phyloP scores from a whole-genome alignment of 2,797 vertebrate genomes.

The Poecile montanus region DNA sequence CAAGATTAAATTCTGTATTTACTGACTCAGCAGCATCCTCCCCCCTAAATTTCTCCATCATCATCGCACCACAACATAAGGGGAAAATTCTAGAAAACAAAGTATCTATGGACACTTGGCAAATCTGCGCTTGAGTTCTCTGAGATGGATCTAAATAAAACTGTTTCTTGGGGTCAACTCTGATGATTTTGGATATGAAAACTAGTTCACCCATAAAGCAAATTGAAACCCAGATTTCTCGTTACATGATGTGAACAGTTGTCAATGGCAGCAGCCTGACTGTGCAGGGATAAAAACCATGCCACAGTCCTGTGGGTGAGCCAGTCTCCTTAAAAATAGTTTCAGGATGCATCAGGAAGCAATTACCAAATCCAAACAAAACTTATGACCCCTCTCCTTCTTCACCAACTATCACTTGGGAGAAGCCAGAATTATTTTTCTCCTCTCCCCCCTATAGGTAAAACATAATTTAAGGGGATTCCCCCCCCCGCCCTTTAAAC shows the following conservation, averaged over 20 bases:
- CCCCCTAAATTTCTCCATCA: background rate
- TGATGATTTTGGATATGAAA: background rate
- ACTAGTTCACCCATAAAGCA: background rate
- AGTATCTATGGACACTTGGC: background rate
- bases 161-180: background rate
- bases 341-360: conserved; percentile 29
- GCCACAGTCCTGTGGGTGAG: background rate
- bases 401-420: background rate
- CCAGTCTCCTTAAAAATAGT: background rate
- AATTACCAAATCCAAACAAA: conserved; percentile 24
- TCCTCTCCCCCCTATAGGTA: background rate
- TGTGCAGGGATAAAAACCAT: background rate
- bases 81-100: background rate
- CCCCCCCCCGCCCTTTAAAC: background rate
- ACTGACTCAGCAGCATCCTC: conserved; percentile 24
- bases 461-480: background rate
- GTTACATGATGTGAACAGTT: background rate
- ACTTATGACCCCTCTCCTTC: conserved; percentile 21
- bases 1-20: conserved; percentile 37
- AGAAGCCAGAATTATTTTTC: background rate
- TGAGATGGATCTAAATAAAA: background rate
- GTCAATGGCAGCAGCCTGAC: background rate
- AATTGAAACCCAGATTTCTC: background rate
- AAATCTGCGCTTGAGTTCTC: background rate
- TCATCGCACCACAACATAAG: background rate